Conservation (phyloP, 2,888 invertebrate species). For the Lysandra coridon region DNA sequence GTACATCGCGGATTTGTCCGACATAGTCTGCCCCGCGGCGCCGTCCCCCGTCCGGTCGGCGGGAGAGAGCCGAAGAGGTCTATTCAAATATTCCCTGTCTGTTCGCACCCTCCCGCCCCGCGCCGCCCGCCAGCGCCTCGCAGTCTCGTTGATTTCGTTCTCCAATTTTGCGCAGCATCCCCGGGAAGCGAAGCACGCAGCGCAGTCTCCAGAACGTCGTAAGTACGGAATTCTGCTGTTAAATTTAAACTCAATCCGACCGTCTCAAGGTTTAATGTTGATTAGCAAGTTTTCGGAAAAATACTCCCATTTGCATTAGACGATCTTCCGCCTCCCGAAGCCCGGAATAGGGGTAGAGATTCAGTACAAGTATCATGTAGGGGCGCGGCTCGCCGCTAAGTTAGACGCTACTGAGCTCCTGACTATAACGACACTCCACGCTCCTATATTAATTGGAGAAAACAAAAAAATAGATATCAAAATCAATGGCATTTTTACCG, state of each 20-base stretch:
- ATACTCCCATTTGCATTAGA: constrained; percentile 50
- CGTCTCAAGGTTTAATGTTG: constrained; percentile 44
- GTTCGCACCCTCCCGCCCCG: constrained; percentile 65
- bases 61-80: constrained; percentile 71
- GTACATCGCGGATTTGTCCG: constrained; percentile 72
- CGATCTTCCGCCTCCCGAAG: constrained; percentile 63
- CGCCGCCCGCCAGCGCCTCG: constrained; percentile 76
- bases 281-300: constrained; percentile 30
- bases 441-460: constrained; percentile 47
- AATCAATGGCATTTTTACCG: constrained; percentile 41
- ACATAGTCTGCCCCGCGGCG: constrained; percentile 56
- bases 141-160: constrained; percentile 81
- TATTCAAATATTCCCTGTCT: constrained; percentile 78
- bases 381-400: constrained; percentile 81
- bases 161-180: constrained; percentile 82
- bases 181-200: constrained; percentile 76
- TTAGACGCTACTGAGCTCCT: constrained; percentile 77
- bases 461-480: constrained; percentile 45
- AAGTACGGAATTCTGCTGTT: constrained; percentile 42
- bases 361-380: constrained; percentile 79
- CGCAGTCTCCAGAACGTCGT: constrained; percentile 70
- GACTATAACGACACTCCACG: constrained; percentile 69
- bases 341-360: constrained; percentile 80
- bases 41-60: constrained; percentile 51
- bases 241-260: constrained; percentile 45